Evolutionary conservation across 2,888 invertebrate species (phyloP).

Genomic region (Xylota sylvarum): DNA sequence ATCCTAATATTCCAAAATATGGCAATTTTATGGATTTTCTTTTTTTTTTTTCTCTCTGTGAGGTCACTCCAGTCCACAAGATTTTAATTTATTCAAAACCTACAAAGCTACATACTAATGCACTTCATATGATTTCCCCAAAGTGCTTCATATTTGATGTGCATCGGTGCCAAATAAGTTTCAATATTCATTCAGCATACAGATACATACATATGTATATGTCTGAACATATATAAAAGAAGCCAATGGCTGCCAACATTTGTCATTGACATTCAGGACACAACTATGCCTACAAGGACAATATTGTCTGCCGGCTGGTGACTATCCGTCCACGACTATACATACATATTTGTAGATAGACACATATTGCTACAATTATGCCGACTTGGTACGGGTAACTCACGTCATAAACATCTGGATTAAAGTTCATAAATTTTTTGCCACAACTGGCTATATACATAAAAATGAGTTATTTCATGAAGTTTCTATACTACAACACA

Average conservation of each 20-base stretch:
- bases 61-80: neutral
- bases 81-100: neutral
- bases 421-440: conserved; percentile 58
- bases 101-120: conserved; percentile 2
- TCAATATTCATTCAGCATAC: conserved; percentile 6
- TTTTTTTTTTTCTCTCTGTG: neutral
- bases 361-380: conserved; percentile 14
- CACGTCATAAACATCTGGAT: conserved; percentile 70
- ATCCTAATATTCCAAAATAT: too few relatives aligned
- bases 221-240: neutral
- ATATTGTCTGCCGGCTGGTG: neutral
- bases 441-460: conserved; percentile 33
- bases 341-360: neutral
- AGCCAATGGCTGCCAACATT: conserved; percentile 13
- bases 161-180: conserved; percentile 3
- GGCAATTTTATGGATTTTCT: too few relatives aligned
- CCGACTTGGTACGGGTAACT: conserved; percentile 32
- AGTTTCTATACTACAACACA: conserved; percentile 13
- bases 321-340: neutral
- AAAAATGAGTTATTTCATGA: conserved; percentile 61
- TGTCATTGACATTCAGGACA: conserved; percentile 24
- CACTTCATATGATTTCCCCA: conserved; percentile 33
- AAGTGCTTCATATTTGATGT: conserved; percentile 20
- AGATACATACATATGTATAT: too few relatives aligned
- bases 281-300: conserved; percentile 24